phyloP scores from a whole-genome alignment of 2,113 vertebrate species.

The Orientallactaga bullata region DNA sequence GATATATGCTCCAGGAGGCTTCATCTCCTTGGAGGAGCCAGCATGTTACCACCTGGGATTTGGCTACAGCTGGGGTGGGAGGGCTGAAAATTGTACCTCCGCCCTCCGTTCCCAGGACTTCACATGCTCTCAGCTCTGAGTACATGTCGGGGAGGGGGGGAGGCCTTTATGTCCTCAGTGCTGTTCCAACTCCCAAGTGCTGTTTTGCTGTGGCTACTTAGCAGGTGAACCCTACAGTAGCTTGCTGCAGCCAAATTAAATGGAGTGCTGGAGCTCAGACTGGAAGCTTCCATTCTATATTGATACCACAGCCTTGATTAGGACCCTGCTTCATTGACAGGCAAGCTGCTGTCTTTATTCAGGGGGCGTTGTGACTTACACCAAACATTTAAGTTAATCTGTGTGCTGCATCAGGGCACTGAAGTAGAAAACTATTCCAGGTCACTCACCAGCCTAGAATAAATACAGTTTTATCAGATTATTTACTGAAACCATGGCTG shows the following conservation, averaged over 20 bases:
- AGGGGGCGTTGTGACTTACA: neutral
- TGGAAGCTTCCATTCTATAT: slow-evolving; percentile 37
- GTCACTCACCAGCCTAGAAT: slow-evolving; percentile 16
- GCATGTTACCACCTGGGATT: neutral
- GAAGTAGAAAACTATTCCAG: neutral
- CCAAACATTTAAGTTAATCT: neutral
- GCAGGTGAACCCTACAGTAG: slow-evolving; percentile 40
- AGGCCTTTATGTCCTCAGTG: slow-evolving; percentile 22
- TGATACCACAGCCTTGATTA: neutral
- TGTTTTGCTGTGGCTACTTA: slow-evolving; percentile 38
- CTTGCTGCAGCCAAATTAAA: slow-evolving; percentile 56
- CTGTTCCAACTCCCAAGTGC: slow-evolving; percentile 1
- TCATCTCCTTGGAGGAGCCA: neutral
- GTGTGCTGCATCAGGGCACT: neutral
- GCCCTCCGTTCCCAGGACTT: neutral
- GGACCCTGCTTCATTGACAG: neutral
- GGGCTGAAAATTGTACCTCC: neutral
- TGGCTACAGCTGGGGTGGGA: neutral
- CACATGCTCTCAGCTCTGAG: neutral
- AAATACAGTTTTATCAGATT: neutral
- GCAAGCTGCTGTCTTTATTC: neutral
- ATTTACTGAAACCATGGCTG: neutral
- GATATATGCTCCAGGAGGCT: neutral
- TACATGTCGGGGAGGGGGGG: no score
- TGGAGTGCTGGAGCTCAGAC: neutral